Conservation (phyloP, 2,797 vertebrate species). For the Neomorphus geoffroyi region DNA sequence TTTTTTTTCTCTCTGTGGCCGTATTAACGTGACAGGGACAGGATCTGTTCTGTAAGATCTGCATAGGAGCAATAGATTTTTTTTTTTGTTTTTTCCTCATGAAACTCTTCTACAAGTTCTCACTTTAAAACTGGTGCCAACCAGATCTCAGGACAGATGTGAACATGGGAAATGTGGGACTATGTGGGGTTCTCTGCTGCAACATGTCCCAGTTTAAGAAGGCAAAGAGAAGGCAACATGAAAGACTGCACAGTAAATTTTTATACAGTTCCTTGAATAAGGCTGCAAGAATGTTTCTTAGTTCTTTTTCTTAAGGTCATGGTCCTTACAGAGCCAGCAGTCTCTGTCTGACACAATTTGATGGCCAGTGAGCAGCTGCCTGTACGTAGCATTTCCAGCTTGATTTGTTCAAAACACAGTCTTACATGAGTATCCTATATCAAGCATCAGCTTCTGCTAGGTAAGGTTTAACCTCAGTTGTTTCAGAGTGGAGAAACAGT, state of each 20-base stretch:
- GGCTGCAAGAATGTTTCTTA: background rate
- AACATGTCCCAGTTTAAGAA: background rate
- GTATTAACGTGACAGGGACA: background rate
- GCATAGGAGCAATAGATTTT: background rate
- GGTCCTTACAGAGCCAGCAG: background rate
- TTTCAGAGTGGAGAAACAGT: background rate
- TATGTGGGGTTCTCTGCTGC: background rate
- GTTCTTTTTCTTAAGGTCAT: background rate
- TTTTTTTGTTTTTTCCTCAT: background rate
- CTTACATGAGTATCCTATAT: background rate
- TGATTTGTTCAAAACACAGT: background rate
- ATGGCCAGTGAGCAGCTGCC: background rate
- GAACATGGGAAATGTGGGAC: background rate
- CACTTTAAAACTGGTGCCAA: background rate
- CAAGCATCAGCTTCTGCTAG: background rate
- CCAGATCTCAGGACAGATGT: background rate
- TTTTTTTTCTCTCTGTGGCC: background rate
- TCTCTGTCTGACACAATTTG: background rate
- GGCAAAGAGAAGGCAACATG: background rate
- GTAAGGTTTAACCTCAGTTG: background rate
- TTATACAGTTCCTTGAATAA: background rate
- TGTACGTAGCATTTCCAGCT: background rate
- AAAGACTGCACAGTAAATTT: background rate
- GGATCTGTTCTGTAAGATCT: background rate
- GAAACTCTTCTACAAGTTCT: background rate